These are phyloP conservation scores for Agrotis exclamationis DNA, from an alignment of 2,888 invertebrate species.

Conservation along the genomic window DNA sequence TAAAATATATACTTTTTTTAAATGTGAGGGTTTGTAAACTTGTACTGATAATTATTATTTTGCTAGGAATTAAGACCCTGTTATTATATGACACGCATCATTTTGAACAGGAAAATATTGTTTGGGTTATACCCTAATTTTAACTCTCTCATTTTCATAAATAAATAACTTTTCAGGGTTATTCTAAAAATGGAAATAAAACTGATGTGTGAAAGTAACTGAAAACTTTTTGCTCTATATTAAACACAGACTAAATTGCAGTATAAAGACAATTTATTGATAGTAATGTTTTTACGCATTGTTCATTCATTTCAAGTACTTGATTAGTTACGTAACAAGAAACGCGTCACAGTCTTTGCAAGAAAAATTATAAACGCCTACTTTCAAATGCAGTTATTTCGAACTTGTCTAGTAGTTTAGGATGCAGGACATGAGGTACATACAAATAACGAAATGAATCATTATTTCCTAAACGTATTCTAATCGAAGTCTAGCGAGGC, in stretches of 20 bases:
- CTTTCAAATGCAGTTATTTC: conserved; percentile 4
- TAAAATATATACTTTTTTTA: too few species aligned
- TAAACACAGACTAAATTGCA: not conserved
- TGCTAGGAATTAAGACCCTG: not conserved
- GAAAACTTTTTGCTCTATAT: not conserved
- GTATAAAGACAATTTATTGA: conserved; percentile 7
- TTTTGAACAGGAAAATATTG: conserved; percentile 45
- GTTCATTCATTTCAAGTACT: conserved; percentile 25
- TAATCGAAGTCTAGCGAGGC: conserved; percentile 50
- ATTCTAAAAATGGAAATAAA: not conserved
- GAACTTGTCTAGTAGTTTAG: not conserved
- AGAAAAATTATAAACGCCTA: conserved; percentile 14
- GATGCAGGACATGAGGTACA: conserved; percentile 23
- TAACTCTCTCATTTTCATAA: not conserved
- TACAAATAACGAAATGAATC: conserved; percentile 40
- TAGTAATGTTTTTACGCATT: conserved; percentile 25
- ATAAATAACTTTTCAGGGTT: conserved; percentile 14
- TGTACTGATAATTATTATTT: not conserved
- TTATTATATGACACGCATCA: conserved; percentile 11
- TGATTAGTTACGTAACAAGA: conserved; percentile 36
- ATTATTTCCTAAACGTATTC: conserved; percentile 38
- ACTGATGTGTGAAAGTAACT: not conserved
- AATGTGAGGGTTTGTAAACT: not conserved
- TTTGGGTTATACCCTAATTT: conserved; percentile 22
- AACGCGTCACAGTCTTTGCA: conserved; percentile 20